Percentiles rank a stretch among this genome's conserved stretches.
Conservation (phyloP, 1,140 invertebrate genomes). For the Antheraea mylitta region DNA sequence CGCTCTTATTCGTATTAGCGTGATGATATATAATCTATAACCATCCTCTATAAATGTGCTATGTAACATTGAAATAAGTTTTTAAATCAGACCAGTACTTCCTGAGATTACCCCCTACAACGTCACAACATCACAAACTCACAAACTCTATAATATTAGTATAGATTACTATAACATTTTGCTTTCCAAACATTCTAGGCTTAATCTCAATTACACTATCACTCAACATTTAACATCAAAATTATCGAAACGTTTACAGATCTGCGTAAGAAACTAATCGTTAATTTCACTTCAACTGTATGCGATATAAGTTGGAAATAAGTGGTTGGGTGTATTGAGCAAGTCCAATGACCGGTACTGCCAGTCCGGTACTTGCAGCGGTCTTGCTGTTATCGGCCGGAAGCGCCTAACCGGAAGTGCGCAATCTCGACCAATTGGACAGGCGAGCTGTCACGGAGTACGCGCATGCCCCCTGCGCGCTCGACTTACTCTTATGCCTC, state of each 20-base stretch:
- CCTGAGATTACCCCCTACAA: too few species aligned
- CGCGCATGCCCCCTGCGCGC: constrained; percentile 47
- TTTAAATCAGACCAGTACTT: too few species aligned
- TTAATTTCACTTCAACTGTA: neutral
- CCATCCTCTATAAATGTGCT: too few species aligned
- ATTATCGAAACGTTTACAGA: neutral
- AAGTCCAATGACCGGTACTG: constrained; percentile 66
- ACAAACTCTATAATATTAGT: too few species aligned
- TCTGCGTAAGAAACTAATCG: neutral
- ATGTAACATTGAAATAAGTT: too few species aligned
- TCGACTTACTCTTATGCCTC: constrained; percentile 23
- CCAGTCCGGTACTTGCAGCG: constrained; percentile 38
- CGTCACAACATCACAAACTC: too few species aligned
- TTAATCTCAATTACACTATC: too few species aligned
- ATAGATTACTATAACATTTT: too few species aligned
- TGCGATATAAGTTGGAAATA: constrained; percentile 20
- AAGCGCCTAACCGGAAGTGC: constrained; percentile 64
- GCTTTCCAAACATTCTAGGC: too few species aligned
- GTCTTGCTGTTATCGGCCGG: constrained; percentile 67
- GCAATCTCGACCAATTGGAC: constrained; percentile 76
- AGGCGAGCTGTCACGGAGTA: constrained; percentile 54
- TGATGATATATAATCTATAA: too few species aligned
- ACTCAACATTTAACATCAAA: neutral
- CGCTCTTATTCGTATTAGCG: too few species aligned
- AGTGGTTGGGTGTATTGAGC: constrained; percentile 24